Evolutionary conservation across 2,113 vertebrate genomes (phyloP), one percentile per base, ranked within the genome.

Genomic region (Elachura formosa): DNA sequence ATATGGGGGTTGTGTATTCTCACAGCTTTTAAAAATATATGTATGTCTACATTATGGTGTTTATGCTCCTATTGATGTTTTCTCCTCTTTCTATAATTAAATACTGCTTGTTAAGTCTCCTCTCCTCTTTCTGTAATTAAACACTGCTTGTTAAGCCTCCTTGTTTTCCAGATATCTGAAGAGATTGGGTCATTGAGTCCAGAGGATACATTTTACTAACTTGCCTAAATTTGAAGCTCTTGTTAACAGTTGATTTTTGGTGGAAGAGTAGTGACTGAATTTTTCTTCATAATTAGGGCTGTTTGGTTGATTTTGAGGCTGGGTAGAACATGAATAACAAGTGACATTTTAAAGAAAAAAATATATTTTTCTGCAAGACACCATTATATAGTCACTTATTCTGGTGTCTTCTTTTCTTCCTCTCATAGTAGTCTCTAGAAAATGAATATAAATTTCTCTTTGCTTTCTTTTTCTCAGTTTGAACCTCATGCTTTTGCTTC

Each of bases 1-100:
- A 1, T 14, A 2, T 11, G 11, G 5, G 3, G 17, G 2, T 9
- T 72, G 2, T 18, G 6, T 45, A 14, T 62, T 69, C 22, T 73
- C 13, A 25, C 38, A 58, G 6, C 5, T 74, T 51, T n/a, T 25
- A 1, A 74, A n/a, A 28, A 59, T 18, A 14, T 8, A 0, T 16
- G 1, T 21, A 24, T 11, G 20, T 56, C 21, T n/a, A 2, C 1
- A 2, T 43, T 41, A 36, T 0, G 7, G 10, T 46, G 4, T 67
- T 80, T 64, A 8, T 77, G 48, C 16, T 73, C 15, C 7, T 56
- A 10, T 8, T 2, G 2, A 18, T 51, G 10, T 64, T 64, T 64
- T 43, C 2, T 63, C 25, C 40, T 68, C 15, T 52, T 59, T 34
- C 11, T 64, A 36, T 26, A 64, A 22, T 46, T 78, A 78, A 74